Evolutionary conservation across 2,888 invertebrate genomes (phyloP).

Genomic region (Limulus polyphemus): DNA sequence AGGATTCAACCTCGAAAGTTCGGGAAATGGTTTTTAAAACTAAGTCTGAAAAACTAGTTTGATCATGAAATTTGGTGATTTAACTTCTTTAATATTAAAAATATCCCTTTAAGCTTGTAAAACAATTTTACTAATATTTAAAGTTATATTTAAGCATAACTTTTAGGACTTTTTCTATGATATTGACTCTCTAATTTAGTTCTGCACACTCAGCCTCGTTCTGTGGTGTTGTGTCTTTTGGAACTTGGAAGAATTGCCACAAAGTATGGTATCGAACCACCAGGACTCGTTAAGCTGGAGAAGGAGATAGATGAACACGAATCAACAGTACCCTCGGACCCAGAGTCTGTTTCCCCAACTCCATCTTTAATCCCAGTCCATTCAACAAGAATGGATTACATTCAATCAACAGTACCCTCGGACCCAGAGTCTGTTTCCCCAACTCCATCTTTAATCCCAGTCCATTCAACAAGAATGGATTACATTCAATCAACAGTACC

Average conservation of each 20-base stretch:
- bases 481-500: slow-evolving; percentile 1
- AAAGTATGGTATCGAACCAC: slow-evolving; percentile 64
- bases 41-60: too few species aligned
- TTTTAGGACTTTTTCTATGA: too few species aligned
- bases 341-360: slow-evolving; percentile 9
- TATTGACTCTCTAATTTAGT: slow-evolving; percentile 42
- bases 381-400: too few species aligned
- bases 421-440: slow-evolving; percentile 9
- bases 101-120: too few species aligned
- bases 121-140: too few species aligned
- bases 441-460: slow-evolving; percentile 1
- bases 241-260: slow-evolving; percentile 66
- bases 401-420: slow-evolving; percentile 3
- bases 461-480: too few species aligned
- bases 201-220: slow-evolving; percentile 66
- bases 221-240: slow-evolving; percentile 69
- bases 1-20: too few species aligned
- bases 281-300: slow-evolving; percentile 66
- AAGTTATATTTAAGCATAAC: too few species aligned
- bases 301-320: slow-evolving; percentile 57
- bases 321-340: slow-evolving; percentile 3
- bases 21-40: too few species aligned
- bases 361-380: background rate
- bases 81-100: too few species aligned
- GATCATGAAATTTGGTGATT: too few species aligned